phyloP scores from a whole-genome alignment of 2,797 vertebrate species.

The Oryzias sinensis region DNA sequence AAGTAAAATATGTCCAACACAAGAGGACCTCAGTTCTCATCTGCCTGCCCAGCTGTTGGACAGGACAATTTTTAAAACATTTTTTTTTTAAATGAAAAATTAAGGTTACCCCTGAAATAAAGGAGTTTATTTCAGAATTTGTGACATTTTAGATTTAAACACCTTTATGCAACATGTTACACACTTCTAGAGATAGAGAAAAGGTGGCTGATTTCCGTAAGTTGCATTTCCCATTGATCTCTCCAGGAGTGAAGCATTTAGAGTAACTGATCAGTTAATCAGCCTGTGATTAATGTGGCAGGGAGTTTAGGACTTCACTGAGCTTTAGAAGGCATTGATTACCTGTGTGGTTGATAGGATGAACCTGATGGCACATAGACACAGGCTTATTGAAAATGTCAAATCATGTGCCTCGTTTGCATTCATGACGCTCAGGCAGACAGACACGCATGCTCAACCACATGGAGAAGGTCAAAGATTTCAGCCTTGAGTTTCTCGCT shows the following conservation, averaged over 20 bases:
- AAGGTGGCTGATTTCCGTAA: conserved; percentile 74
- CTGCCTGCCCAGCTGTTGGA: too few relatives aligned
- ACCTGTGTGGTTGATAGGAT: conserved; percentile 83
- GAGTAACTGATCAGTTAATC: conserved; percentile 83
- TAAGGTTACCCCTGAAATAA: too few relatives aligned
- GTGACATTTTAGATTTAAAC: too few relatives aligned
- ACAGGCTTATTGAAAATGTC: conserved; percentile 84
- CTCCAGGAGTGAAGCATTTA: conserved; percentile 78
- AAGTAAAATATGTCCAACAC: too few relatives aligned
- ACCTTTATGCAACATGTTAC: neutral
- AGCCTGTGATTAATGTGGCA: conserved; percentile 80
- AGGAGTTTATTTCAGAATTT: too few relatives aligned
- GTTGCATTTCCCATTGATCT: conserved; percentile 78
- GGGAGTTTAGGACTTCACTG: conserved; percentile 74
- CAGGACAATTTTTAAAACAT: too few relatives aligned
- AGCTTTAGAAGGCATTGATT: conserved; percentile 78
- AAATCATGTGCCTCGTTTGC: conserved; percentile 80
- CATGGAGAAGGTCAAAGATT: conserved; percentile 50
- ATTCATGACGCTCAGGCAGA: conserved; percentile 78
- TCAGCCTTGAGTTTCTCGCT: conserved; percentile 56
- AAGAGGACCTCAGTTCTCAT: too few relatives aligned
- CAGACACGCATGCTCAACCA: conserved; percentile 59
- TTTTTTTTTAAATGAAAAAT: too few relatives aligned
- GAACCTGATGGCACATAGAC: conserved; percentile 78
- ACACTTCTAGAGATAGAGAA: conserved; percentile 38